Evolutionary conservation across 92 coral and sea anemone species (phyloP), one percentile per base, ranked within the genome.

Genomic region (Epizoanthus fatuus): DNA sequence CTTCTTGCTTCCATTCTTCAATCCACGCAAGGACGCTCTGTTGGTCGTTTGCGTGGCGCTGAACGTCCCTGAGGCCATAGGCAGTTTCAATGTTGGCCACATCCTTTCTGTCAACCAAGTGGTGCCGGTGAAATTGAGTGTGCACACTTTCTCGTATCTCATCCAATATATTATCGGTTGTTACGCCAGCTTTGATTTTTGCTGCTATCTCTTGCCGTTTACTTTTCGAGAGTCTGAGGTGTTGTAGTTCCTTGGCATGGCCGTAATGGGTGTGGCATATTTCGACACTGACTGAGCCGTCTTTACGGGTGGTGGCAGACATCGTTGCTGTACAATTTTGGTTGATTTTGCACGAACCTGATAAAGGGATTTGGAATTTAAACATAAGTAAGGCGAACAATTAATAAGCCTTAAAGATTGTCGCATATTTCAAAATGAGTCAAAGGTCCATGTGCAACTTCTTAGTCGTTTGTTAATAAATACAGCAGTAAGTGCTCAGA

Each of bases 11-110:
- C 96, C 91, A 93, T 20, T 90, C 87, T 25, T 84, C 81, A 0
- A 87, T 86, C 93, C 93, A 90, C 59, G 93, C 90, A 19, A 52
- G 68, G 7, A 87, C 92, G 64, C 94, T 88, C 32, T 87, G 84
- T 42, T 84, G 92, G 86, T 90, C 94, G 47, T 91, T 90, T 55
- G 76, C 82, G 63, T 92, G 95, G 9, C 88, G 83, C 53, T 86
- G 68, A 2, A 85, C 59, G 7, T 85, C 40, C 10, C 51, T 63
- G 38, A 92, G 79, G 45, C 93, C 95, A 22, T 22, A 22, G 25
- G 25, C 25, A 22, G 25, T 22, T 22, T 22, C 25, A 51, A 93
- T 93, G 78, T 80, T 93, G 5, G 55, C 54, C 37, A 92, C 60
- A 75, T 92, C 93, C 53, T 92, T 92, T 38, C 17, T 88, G 59